Percentiles rank a stretch among this genome's conserved stretches.
Evolutionary conservation across 2,888 invertebrate genomes (phyloP).

Genomic region (Oscheius myriophilus): DNA sequence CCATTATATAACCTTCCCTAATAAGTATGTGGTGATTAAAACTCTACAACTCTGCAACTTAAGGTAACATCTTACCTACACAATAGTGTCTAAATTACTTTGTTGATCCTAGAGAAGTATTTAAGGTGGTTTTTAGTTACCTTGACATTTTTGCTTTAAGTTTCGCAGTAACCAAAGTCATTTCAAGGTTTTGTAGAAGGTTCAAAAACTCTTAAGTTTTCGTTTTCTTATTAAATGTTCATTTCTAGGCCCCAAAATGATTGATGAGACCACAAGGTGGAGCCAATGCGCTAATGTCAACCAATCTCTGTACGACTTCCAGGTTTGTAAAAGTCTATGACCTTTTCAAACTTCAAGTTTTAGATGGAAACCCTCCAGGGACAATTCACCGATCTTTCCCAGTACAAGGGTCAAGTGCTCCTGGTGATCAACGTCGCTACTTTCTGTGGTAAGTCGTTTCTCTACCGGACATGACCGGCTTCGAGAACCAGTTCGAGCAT

Average conservation of each 20-base stretch:
- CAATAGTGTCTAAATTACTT: too few relatives aligned
- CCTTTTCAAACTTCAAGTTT: not conserved
- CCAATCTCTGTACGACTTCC: conserved; percentile 68
- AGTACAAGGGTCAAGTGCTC: conserved; percentile 67
- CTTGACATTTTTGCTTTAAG: too few relatives aligned
- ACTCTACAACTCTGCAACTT: too few relatives aligned
- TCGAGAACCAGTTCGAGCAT: conserved; percentile 17
- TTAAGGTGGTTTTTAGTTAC: too few relatives aligned
- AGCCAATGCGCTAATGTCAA: conserved; percentile 62
- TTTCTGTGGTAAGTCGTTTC: conserved; percentile 63
- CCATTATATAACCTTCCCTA: too few relatives aligned
- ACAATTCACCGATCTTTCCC: conserved; percentile 66
- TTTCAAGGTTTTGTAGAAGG: too few relatives aligned
- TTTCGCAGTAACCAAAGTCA: too few relatives aligned
- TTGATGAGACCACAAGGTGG: conserved; percentile 69
- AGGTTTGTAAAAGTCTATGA: conserved; percentile 39
- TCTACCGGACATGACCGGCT: conserved; percentile 17
- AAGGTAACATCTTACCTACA: too few relatives aligned
- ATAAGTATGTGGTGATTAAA: too few relatives aligned
- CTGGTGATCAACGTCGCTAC: conserved; percentile 69
- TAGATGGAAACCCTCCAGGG: conserved; percentile 68
- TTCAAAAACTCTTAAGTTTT: too few relatives aligned
- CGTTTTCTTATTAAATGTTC: too few relatives aligned
- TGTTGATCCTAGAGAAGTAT: too few relatives aligned
- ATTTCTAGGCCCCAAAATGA: conserved; percentile 62